Base-by-base conservation (phyloP, 2,888 invertebrate species). In the Xanthorhoe spadicearia region DNA sequence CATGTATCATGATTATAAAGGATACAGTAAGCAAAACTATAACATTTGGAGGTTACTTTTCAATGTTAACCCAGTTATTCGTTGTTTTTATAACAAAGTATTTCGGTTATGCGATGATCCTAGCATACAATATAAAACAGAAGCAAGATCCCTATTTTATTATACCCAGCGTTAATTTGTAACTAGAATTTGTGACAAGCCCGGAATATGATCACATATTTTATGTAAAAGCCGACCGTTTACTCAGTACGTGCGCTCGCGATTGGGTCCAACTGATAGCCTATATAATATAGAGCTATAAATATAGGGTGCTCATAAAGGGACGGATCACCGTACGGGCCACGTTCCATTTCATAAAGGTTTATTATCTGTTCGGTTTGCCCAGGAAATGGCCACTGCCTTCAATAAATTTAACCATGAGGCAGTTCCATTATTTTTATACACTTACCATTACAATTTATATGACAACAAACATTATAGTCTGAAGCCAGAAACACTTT, bases 351-450 rank as follows among this genome's bases (percentile, higher is more conserved):
- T 68, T 75, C 75, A 74, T 78, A 75, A 77, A 70, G 69, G 73
- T 83, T 80, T 81, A 78, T 55, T 77, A 69, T 71, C 66, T 70
- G 71, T 73, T 60, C 63, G 61, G 68, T 65, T 57, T 58, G 18
- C 61, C 54, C 59, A 52, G 68, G 70, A 65, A 67, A 71, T 66
- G 66, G 56, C 58, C 68, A 17, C 6, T 52, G n/a, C 54, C 58
- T 55, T 38, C 49, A 7, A 49, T 63, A 56, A 43, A 60, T 67
- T 66, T 55, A 7, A 64, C 43, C 59, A 17, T 58, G n/a, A 32
- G 28, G 38, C 15, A 17, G 43, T 43, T 43, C 43, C 55, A 55
- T 66, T 63, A 50, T 66, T 63, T 63, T 54, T 15, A 65, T 50
- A 43, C n/a, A 15, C 15, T 1, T 4, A n/a, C 46, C n/a, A n/a